Conservation (phyloP, 2,888 invertebrate genomes). For the Campoletis raptor region DNA sequence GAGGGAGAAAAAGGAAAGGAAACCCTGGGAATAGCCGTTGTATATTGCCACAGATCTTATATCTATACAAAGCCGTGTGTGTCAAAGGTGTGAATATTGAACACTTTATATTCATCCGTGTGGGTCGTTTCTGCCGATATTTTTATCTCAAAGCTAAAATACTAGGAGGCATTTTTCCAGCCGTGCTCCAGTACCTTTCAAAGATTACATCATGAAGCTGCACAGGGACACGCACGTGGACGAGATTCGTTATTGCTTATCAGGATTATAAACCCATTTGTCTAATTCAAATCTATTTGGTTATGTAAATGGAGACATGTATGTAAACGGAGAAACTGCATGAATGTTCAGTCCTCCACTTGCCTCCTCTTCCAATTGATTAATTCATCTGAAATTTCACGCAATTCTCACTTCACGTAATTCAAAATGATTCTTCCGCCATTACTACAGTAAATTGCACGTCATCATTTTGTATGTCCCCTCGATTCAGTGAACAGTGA, state of each 20-base stretch:
- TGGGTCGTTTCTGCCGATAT: conserved; percentile 1
- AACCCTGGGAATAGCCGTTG: conserved; percentile 17
- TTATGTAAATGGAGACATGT: background rate
- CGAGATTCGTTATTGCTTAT: background rate
- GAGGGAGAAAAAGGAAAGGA: background rate
- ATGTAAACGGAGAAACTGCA: background rate
- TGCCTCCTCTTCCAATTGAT: background rate
- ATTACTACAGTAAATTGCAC: background rate
- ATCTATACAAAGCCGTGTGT: conserved; percentile 18
- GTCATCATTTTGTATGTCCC: background rate
- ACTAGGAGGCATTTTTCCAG: background rate
- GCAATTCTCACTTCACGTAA: background rate
- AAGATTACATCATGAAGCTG: background rate
- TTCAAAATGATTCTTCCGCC: no score
- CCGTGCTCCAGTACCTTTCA: background rate
- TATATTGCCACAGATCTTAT: background rate
- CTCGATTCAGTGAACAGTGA: background rate
- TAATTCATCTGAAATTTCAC: background rate
- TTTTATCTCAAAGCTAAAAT: background rate
- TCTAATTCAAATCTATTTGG: background rate
- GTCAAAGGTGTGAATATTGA: conserved; percentile 22
- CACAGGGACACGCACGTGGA: background rate
- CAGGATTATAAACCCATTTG: background rate
- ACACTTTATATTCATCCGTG: background rate
- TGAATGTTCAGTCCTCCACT: background rate